Base-by-base conservation (phyloP, 2,113 vertebrate species). In the Hiodon tergisus region DNA sequence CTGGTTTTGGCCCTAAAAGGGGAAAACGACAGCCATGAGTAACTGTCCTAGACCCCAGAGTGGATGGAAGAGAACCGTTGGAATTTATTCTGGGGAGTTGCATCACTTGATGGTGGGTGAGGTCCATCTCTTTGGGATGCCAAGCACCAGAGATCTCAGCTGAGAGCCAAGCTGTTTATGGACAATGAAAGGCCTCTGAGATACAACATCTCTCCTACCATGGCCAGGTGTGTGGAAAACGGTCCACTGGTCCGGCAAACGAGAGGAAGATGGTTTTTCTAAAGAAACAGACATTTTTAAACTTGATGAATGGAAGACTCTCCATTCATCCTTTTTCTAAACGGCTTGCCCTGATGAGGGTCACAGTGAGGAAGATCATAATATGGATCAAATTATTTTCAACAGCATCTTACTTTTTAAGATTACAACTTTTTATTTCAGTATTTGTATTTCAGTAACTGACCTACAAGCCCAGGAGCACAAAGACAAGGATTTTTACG, bases 1-100 rank as follows among this genome's bases (percentile, higher is more conserved):
- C 86, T 91, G 86, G 79, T 84, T 89, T 93, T 87, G 89, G 89
- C 85, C 74, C 81, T 89, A 89, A 84, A 89, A 81, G 85, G 84
- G 61, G 54, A 85, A 87, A 83, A 85, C 75, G 85, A 83, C 82
- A 88, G 85, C 87, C 88, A 88, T 92, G 89, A 91, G 82, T 77
- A 78, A 83, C 72, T 89, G 83, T 88, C 90, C 90, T 52, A 90
- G 89, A 87, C 89, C 77, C 55, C 86, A 87, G 87, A 31, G 31
- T 31, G 90, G 88, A 91, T 88, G 90, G 88, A 83, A 83, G 81
- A 87, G 84, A 86, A 86, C 86, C 89, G 83, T 89, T 83, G 88
- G 86, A 90, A 91, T 91, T 88, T 90, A 92, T 92, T 91, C 91
- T 85, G 81, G 88, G 85, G 90, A 89, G 88, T 88, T 83, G 86